phyloP scores from a whole-genome alignment of 53 echinoderm and acorn worm genomes.

The Patiria pectinifera region DNA sequence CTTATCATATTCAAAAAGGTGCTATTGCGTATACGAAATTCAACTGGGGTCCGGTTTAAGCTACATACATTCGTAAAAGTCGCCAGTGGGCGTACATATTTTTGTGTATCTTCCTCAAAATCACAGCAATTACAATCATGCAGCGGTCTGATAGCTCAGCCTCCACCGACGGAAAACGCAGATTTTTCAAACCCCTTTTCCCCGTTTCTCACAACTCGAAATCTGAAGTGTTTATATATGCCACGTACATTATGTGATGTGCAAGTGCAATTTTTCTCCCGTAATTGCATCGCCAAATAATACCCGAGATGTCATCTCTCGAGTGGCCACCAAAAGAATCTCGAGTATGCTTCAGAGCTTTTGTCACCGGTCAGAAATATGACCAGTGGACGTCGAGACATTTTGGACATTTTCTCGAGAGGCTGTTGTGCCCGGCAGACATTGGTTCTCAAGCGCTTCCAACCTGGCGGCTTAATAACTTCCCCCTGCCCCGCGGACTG shows the following conservation, averaged over 20 bases:
- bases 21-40: too few species aligned
- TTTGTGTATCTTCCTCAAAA: too few species aligned
- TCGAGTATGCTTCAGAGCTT: not conserved
- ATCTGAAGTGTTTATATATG: conserved; percentile 20
- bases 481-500: not conserved
- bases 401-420: conserved; percentile 4
- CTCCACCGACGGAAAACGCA: not conserved
- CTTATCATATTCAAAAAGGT: too few species aligned
- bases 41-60: too few species aligned
- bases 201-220: not conserved
- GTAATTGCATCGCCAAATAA: conserved; percentile 1
- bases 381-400: not conserved
- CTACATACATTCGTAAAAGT: too few species aligned
- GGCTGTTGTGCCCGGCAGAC: not conserved
- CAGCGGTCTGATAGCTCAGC: not conserved
- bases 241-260: not conserved
- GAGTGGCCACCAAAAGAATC: not conserved
- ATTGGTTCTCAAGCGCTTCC: not conserved
- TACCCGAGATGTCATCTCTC: not conserved
- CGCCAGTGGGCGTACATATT: too few species aligned
- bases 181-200: not conserved
- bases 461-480: conserved; percentile 1
- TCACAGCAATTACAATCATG: too few species aligned
- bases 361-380: not conserved
- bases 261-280: not conserved